Evolutionary conservation across 1,140 invertebrate genomes (phyloP).

Genomic region (Euglossa dilemma): DNA sequence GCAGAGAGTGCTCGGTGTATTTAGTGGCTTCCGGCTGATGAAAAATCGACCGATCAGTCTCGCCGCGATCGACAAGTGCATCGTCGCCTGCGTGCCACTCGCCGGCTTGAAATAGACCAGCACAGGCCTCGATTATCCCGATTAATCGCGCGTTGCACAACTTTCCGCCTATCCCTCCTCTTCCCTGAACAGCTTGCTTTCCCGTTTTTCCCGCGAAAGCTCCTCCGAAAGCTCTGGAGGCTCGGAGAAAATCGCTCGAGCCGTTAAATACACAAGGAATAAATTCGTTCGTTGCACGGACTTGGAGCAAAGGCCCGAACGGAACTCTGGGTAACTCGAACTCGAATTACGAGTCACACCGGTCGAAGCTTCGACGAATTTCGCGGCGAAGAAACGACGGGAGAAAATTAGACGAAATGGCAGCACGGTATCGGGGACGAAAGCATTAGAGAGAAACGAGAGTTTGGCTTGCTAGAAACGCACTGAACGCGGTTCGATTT

Average conservation of each 20-base stretch:
- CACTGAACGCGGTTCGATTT: conserved; percentile 12
- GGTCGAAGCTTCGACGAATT: too few relatives aligned
- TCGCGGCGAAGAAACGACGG: too few relatives aligned
- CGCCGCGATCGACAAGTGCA: conserved; percentile 27
- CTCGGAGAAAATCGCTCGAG: too few relatives aligned
- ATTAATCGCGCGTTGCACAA: conserved; percentile 5
- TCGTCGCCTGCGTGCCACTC: neutral
- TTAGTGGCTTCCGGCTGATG: conserved; percentile 14
- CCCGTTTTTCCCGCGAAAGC: neutral
- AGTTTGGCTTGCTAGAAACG: neutral
- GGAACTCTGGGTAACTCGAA: too few relatives aligned
- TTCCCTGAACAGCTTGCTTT: neutral
- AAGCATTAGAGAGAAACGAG: neutral
- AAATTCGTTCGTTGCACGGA: too few relatives aligned
- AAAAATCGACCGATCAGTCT: conserved; percentile 26
- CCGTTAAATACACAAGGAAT: too few relatives aligned
- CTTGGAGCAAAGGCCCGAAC: too few relatives aligned
- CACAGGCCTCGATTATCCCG: neutral
- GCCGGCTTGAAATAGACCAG: conserved; percentile 3
- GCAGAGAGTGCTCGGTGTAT: neutral
- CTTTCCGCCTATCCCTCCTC: neutral
- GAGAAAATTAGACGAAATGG: neutral
- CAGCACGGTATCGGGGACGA: neutral
- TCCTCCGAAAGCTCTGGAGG: too few relatives aligned
- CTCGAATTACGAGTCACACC: too few relatives aligned